A percentile compares a stretch with the other conserved stretches of the same genome.
Evolutionary conservation across 2,888 invertebrate genomes (phyloP).

Genomic region (Lasioglossum villosulum): DNA sequence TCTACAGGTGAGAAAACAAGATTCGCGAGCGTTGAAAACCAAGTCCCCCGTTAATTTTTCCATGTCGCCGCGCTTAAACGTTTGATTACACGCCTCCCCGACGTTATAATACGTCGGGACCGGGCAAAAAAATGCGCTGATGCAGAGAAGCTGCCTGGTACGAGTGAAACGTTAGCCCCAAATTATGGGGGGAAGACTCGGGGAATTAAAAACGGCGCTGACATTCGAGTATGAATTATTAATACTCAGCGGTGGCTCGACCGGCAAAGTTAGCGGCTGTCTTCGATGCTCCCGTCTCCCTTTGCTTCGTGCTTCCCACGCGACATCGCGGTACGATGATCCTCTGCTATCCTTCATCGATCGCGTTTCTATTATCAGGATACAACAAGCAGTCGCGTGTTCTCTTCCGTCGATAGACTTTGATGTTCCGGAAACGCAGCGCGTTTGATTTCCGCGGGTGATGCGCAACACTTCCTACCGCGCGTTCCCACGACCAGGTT

Average conservation of each 20-base stretch:
- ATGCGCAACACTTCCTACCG: background rate
- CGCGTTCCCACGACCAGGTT: background rate
- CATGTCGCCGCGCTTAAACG: constrained; percentile 42
- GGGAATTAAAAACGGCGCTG: constrained; percentile 67
- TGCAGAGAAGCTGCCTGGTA: constrained; percentile 45
- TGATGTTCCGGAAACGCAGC: constrained; percentile 6
- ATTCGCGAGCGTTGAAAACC: background rate
- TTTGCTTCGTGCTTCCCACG: constrained; percentile 31
- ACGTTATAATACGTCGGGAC: constrained; percentile 42
- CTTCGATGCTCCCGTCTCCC: constrained; percentile 33
- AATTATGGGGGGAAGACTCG: constrained; percentile 64
- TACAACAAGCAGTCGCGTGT: background rate
- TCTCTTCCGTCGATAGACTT: background rate
- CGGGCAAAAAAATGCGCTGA: constrained; percentile 24
- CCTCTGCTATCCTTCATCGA: background rate
- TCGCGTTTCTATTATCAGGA: background rate
- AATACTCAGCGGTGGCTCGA: constrained; percentile 56
- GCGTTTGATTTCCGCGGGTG: background rate
- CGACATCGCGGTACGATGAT: background rate
- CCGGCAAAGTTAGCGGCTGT: constrained; percentile 19
- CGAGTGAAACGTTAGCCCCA: constrained; percentile 70
- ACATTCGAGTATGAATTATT: constrained; percentile 70
- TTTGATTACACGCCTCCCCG: constrained; percentile 63
- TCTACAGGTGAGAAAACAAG: background rate
- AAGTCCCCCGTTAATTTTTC: constrained; percentile 47